Evolutionary conservation across 2,113 vertebrate species (phyloP).

Genomic region (Oreotrochilus melanogaster): DNA sequence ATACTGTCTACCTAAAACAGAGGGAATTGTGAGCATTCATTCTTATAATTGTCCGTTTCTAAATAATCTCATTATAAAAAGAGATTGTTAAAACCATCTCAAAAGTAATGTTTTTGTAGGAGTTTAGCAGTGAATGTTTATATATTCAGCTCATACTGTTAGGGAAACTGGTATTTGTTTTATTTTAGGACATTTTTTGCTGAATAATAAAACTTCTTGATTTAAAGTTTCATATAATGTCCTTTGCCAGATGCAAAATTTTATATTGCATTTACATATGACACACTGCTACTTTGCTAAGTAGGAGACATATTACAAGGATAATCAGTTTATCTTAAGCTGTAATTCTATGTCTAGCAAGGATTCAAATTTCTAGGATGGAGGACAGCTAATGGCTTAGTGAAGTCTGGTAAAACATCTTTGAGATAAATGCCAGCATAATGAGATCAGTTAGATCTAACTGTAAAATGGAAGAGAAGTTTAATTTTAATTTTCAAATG

Average conservation of each 20-base stretch:
- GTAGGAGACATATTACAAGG: conserved; percentile 40
- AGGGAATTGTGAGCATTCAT: neutral
- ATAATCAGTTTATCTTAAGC: conserved; percentile 70
- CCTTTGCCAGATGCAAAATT: conserved; percentile 4
- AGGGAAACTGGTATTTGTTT: neutral
- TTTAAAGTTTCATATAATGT: conserved; percentile 17
- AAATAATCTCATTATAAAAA: neutral
- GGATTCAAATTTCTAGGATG: conserved; percentile 68
- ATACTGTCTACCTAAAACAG: neutral
- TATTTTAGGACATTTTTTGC: neutral
- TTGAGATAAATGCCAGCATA: conserved; percentile 59
- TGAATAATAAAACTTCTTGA: conserved; percentile 1
- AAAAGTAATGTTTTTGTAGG: neutral
- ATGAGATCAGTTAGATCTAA: conserved; percentile 59
- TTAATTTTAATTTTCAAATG: conserved; percentile 46
- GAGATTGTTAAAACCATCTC: neutral
- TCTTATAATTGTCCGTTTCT: neutral
- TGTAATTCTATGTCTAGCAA: conserved; percentile 64
- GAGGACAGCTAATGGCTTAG: conserved; percentile 34
- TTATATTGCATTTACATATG: conserved; percentile 61
- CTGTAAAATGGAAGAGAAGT: conserved; percentile 48
- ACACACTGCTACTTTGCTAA: conserved; percentile 58
- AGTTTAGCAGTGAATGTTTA: neutral
- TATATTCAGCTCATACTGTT: neutral
- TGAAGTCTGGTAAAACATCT: conserved; percentile 57